These are phyloP conservation scores for Centruroides sculpturatus DNA, from an alignment of 1,140 invertebrate species.

Conservation along the genomic window DNA sequence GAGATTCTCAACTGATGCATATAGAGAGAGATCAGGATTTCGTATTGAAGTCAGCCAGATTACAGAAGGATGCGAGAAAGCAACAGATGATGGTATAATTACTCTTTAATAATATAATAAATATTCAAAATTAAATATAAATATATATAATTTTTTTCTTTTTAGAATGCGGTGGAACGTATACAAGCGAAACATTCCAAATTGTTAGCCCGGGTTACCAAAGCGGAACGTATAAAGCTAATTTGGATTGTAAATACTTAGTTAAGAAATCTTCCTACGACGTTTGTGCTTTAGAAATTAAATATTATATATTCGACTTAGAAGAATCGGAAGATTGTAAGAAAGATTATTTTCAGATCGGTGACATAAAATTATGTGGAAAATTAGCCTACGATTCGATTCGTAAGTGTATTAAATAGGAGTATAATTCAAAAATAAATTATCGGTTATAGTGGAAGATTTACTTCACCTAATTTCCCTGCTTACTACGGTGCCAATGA, in stretches of 20 bases:
- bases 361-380: constrained; percentile 18
- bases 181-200: constrained; percentile 12
- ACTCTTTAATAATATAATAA: too few relatives aligned
- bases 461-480: constrained; percentile 18
- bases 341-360: constrained; percentile 20
- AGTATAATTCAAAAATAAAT: not conserved
- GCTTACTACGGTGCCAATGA: constrained; percentile 14
- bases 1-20: constrained; percentile 16
- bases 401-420: constrained; percentile 14
- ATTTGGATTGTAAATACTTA: constrained; percentile 16
- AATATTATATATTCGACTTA: constrained; percentile 18
- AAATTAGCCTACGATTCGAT: constrained; percentile 18
- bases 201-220: constrained; percentile 17
- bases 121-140: too few relatives aligned
- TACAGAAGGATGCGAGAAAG: constrained; percentile 5
- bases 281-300: constrained; percentile 20
- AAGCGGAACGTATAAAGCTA: constrained; percentile 13
- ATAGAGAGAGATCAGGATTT: constrained; percentile 16
- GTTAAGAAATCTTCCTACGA: constrained; percentile 15
- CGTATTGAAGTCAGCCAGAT: constrained; percentile 16
- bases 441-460: constrained; percentile 6
- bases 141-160: too few relatives aligned
- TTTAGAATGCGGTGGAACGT: constrained; percentile 7
- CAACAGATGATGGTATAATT: not conserved
- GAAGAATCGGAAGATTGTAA: constrained; percentile 19